Conservation (phyloP, 1,140 invertebrate genomes). For the Spodoptera litura region DNA sequence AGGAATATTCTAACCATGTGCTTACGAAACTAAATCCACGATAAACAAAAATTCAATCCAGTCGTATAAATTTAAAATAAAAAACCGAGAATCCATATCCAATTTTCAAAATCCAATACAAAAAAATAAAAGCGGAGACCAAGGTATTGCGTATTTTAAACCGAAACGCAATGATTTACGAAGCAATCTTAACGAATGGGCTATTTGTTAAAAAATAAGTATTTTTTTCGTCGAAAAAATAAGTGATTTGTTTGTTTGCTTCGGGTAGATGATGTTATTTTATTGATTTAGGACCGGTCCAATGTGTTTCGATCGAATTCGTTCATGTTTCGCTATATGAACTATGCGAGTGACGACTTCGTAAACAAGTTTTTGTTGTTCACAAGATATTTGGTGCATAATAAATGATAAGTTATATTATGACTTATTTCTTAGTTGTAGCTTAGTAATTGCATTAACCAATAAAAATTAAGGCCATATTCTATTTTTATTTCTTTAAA, state of each 20-base stretch:
- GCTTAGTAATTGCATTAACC: too few species aligned
- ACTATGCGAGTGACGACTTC: not conserved
- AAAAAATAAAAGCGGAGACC: constrained; percentile 27
- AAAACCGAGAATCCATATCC: not conserved
- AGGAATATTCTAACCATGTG: too few species aligned
- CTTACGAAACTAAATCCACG: too few species aligned
- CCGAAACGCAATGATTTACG: constrained; percentile 33
- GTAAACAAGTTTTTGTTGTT: too few species aligned
- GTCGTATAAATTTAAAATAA: not conserved
- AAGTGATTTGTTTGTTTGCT: constrained; percentile 39
- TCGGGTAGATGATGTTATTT: constrained; percentile 9
- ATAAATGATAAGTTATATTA: too few species aligned
- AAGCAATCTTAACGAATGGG: constrained; percentile 28
- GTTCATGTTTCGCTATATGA: not conserved
- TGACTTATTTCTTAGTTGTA: too few species aligned
- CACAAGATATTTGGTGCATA: too few species aligned
- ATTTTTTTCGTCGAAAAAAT: constrained; percentile 2
- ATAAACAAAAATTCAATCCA: not conserved
- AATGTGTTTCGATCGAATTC: constrained; percentile 1
- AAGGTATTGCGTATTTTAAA: constrained; percentile 35
- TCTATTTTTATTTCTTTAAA: too few species aligned
- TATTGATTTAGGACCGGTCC: constrained; percentile 22
- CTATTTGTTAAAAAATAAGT: constrained; percentile 26
- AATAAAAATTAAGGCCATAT: too few species aligned
- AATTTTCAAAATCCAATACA: not conserved